Percentiles rank a stretch among this genome's conserved stretches.
phyloP scores from a whole-genome alignment of 92 coral and sea anemone genomes.

The Siderastrea radians region DNA sequence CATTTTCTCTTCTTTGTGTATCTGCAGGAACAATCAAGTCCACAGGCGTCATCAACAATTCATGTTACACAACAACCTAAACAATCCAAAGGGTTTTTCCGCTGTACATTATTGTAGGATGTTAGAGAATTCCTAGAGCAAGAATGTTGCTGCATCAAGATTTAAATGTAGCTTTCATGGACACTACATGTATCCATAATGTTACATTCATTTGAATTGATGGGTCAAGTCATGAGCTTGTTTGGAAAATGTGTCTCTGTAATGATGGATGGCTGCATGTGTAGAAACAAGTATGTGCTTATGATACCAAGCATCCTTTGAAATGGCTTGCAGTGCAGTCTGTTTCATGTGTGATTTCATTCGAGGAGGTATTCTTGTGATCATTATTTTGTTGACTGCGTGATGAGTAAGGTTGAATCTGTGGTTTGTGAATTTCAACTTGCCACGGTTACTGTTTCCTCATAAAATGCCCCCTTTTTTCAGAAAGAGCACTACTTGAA shows the following conservation, averaged over 20 bases:
- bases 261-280: too few species aligned
- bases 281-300: too few species aligned
- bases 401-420: too few species aligned
- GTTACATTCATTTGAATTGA: slow-evolving; percentile 8
- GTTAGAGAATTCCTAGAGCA: background rate
- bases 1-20: background rate
- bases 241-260: background rate
- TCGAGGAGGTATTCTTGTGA: too few species aligned
- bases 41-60: slow-evolving; percentile 83
- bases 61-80: slow-evolving; percentile 77
- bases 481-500: too few species aligned
- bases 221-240: slow-evolving; percentile 11
- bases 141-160: background rate
- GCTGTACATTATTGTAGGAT: slow-evolving; percentile 67
- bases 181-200: background rate
- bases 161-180: background rate
- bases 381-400: too few species aligned
- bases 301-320: too few species aligned
- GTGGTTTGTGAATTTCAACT: too few species aligned
- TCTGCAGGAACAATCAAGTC: slow-evolving; percentile 84
- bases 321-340: too few species aligned
- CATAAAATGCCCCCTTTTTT: too few species aligned
- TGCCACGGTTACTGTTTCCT: too few species aligned
- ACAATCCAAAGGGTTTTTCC: slow-evolving; percentile 58
- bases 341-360: too few species aligned